Base-by-base conservation (phyloP, 2,797 vertebrate species). In the Oreochromis grahami region DNA sequence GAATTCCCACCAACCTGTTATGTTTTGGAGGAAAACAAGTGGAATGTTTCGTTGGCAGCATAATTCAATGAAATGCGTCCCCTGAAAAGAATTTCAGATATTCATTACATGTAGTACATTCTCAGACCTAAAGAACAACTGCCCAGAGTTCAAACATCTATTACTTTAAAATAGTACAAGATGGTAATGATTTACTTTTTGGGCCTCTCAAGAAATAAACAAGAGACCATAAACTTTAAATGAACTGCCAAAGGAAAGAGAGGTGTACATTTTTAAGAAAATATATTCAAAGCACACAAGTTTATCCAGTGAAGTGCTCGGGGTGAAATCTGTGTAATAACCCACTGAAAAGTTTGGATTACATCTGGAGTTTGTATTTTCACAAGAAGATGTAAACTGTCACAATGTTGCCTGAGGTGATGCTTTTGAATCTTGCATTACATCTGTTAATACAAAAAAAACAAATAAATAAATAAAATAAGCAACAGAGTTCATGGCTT, bases 31-130 rank as follows among this genome's bases (percentile, higher is more conserved):
- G 87, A 99, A 99, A 83, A 99, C 93, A 80, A 99, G 96, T 17
- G 99, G 98, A 92, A 98, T 98, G 91, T 97, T 99, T 90, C 98
- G 96, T 74, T 99, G 98, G 94, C 98, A 99, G 93, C 99, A 99
- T 78, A 99, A 89, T 91, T 99, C 97, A 86, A 99, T 96, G 84
- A 99, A 99, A 96, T 99, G 99, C 4, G 98, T 96, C 82, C 95
- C 98, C 98, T 99, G 93, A 8, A 93, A 94, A 87, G 26, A 79
- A 38, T 92, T 63, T 32, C 9, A 82, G 55, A 38, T 50, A 78
- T 76, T 74, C 17, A 83, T 41, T 63, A 36, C 53, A 79, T 76
- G 5, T 19, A 7, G 15, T 45, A 34, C 56, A 53, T 74, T 77
- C 34, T 63, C 53, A 55, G n/a, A 12, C 21, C 7, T 5, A 58